Percentiles rank a stretch among this genome's conserved stretches.
Conservation (phyloP, 2,888 invertebrate genomes). For the Dromius quadrimaculatus region DNA sequence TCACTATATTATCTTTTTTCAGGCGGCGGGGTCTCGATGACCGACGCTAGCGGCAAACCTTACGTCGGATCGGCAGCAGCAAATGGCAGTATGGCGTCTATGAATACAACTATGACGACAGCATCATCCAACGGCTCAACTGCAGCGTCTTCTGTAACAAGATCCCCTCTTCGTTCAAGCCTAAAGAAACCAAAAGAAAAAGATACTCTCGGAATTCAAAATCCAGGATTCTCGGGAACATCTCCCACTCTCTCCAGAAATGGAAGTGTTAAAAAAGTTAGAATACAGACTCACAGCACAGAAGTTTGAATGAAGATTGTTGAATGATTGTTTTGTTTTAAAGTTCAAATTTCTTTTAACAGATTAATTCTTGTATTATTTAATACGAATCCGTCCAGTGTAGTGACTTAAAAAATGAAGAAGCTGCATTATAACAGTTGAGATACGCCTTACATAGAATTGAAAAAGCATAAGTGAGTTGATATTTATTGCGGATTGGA, state of each 20-base stretch:
- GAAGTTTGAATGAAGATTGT: constrained; percentile 74
- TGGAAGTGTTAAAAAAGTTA: constrained; percentile 90
- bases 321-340: constrained; percentile 4
- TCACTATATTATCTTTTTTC: constrained; percentile 56
- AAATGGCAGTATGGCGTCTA: constrained; percentile 77
- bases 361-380: constrained; percentile 29
- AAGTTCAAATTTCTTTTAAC: constrained; percentile 38
- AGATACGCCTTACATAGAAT: neutral
- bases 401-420: constrained; percentile 44
- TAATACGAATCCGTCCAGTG: constrained; percentile 47
- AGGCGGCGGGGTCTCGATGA: constrained; percentile 81
- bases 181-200: constrained; percentile 79
- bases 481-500: too few species aligned
- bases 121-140: constrained; percentile 72
- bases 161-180: constrained; percentile 81
- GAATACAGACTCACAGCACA: constrained; percentile 92
- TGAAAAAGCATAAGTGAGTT: too few species aligned
- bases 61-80: constrained; percentile 72
- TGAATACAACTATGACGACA: constrained; percentile 79
- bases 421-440: too few species aligned
- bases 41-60: constrained; percentile 88
- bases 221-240: constrained; percentile 86
- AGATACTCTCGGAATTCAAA: constrained; percentile 84
- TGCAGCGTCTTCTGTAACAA: constrained; percentile 67
- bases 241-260: constrained; percentile 87